Evolutionary conservation across 2,797 vertebrate genomes (phyloP).

Genomic region (Gambusia yucatana): DNA sequence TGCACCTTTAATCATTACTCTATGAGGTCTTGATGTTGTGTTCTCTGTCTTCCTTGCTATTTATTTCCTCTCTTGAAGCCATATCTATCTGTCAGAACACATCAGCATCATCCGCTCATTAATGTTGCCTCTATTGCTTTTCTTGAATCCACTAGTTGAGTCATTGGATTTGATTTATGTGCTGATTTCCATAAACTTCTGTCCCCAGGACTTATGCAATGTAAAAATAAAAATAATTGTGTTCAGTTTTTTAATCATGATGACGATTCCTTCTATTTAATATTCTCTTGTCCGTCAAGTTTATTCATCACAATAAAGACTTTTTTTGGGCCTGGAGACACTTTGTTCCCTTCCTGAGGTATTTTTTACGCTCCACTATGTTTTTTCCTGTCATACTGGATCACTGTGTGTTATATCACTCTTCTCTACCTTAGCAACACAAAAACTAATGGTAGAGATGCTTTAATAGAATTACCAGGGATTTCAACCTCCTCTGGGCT

Average conservation of each 20-base stretch:
- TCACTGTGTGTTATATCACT: constrained; percentile 37
- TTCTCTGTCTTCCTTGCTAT: constrained; percentile 39
- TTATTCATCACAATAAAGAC: constrained; percentile 48
- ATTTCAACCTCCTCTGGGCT: too few relatives aligned
- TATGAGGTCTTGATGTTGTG: constrained; percentile 42
- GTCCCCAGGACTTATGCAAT: constrained; percentile 22
- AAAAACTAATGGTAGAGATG: constrained; percentile 10
- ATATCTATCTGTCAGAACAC: constrained; percentile 54
- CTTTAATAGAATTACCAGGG: too few relatives aligned
- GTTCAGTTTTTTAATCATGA: constrained; percentile 24
- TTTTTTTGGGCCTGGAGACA: constrained; percentile 2
- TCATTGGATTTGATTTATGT: constrained; percentile 59
- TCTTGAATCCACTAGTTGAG: constrained; percentile 54
- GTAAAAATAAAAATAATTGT: constrained; percentile 10
- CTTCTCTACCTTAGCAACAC: constrained; percentile 19
- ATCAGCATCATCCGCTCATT: constrained; percentile 51
- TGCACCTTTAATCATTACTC: constrained; percentile 24
- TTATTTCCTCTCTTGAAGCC: constrained; percentile 47
- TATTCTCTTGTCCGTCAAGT: constrained; percentile 14
- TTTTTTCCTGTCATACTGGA: constrained; percentile 27
- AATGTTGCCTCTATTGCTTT: constrained; percentile 39
- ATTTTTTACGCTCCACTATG: constrained; percentile 17
- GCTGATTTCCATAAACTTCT: constrained; percentile 28
- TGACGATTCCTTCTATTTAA: constrained; percentile 15
- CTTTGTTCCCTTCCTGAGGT: constrained; percentile 22